Conservation (phyloP, 2,797 vertebrate species). For the Mycteria americana region DNA sequence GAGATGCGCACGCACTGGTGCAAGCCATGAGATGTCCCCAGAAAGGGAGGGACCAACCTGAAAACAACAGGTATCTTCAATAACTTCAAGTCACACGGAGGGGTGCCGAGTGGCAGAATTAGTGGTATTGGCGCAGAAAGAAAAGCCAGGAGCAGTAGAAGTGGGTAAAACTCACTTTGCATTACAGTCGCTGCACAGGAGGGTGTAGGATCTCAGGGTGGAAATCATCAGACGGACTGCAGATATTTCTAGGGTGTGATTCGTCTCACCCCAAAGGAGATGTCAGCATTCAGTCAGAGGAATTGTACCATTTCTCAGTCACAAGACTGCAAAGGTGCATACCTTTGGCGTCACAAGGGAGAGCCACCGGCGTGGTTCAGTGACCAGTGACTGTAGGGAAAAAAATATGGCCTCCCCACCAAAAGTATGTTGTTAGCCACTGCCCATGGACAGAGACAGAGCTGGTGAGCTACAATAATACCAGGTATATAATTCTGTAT, state of each 20-base stretch:
- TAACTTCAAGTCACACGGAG: not conserved
- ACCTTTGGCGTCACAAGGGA: not conserved
- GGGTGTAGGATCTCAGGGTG: not conserved
- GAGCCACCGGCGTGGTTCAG: not conserved
- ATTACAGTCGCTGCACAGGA: too few species aligned
- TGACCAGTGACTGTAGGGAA: not conserved
- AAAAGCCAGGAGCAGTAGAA: not conserved
- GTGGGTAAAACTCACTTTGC: not conserved
- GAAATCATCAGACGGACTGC: not conserved
- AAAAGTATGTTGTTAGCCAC: not conserved
- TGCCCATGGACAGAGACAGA: not conserved
- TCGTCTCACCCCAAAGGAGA: not conserved
- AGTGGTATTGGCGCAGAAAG: not conserved
- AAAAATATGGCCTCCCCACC: accelerated
- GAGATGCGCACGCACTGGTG: not conserved
- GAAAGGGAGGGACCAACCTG: not conserved
- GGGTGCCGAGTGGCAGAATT: accelerated
- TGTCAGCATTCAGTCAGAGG: not conserved
- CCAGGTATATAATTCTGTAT: not conserved
- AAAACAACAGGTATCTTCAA: not conserved
- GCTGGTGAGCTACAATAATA: not conserved
- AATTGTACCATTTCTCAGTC: not conserved
- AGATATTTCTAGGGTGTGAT: not conserved
- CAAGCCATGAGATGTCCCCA: not conserved
- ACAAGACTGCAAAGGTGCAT: not conserved